Base-by-base conservation (phyloP, 2,888 invertebrate genomes). In the Panzeria rudis region DNA sequence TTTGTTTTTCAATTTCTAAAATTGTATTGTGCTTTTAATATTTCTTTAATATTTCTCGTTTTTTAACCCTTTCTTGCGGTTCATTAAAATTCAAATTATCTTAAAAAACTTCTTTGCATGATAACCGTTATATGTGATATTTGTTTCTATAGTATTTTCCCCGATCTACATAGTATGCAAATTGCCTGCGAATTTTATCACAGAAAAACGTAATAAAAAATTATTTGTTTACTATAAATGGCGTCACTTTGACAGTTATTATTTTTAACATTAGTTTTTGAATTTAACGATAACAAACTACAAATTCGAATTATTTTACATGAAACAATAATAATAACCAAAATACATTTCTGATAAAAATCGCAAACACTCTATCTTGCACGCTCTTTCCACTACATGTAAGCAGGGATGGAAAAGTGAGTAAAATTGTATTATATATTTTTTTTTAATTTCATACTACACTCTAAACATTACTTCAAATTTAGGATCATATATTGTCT, bases 211-310 rank as follows among this genome's bases (percentile, higher is more conserved):
- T 52, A 72, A 64, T 71, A 71, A 25, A 62, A 79, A 44, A 23
- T 23, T 54, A 15, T 77, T 20, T 83, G 86, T 75, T 86, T 17
- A 79, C 83, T 83, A 72, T 86, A 86, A 88, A 88, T 87, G 89
- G 89, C 88, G 89, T 87, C 88, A 87, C 84, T 86, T 87, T 88
- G 88, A 85, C 88, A 87, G 86, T 79, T 87, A 77, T 86, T 76
- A 61, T 83, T 84, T 59, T 68, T 20, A 77, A 68, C 32, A 68
- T 75, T 32, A 29, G 52, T 23, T 54, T 25, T 54, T 35, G 25
- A 50, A 50, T 35, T 47, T n/a, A 54, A 44, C 41, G 59, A 73
- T 50, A 50, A 81, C 50, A 73, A 20, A 23, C 3, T 15, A 35
- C 15, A 41, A 11, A 59, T 56, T 20, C 11, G 23, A 15, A 47